Evolutionary conservation across 1,140 invertebrate species (phyloP), one percentile per base, ranked within the genome.

Genomic region (Theocolax elegans): DNA sequence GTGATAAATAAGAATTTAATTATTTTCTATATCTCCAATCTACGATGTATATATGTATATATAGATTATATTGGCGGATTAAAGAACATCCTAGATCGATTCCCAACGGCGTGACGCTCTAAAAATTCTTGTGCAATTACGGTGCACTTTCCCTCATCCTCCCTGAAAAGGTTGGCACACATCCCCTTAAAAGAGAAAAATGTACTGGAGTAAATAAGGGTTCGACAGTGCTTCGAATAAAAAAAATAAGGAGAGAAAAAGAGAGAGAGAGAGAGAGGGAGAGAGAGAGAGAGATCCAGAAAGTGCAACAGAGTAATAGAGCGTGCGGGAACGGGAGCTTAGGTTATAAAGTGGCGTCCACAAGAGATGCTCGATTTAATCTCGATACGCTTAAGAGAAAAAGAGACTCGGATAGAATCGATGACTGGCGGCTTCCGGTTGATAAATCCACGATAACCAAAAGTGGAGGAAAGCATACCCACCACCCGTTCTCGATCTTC

Each of bases 341-440:
- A 44, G 21, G 58, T 56, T 63, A 67, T 75, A 79, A 75, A 78
- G 76, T 67, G 54, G 15, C 58, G 62, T 63, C 75, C 74, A 62
- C 73, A 70, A 69, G 72, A 69, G 78, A 79, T 65, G 71, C 75
- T 79, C 77, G 75, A 79, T 80, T 79, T 75, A 80, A 80, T 74
- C 76, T 71, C 19, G 40, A 42, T 59, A 48, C 29, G 64, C 27
- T 51, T 53, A 66, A 60, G 23, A 67, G 38, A 54, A 59, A n/a
- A 64, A 63, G 51, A 48, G 44, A 29, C 46, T 31, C 21, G 54
- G 62, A 62, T 58, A 72, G 56, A 79, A 80, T 80, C 79, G 76
- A 79, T 78, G 71, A 76, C 40, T 73, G 62, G 71, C 72, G 73
- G 62, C 67, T 76, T 78, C 71, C 75, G 62, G 42, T 44, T 68